Evolutionary conservation across 2,888 invertebrate species (phyloP).

Genomic region (Rotaria sp.): DNA sequence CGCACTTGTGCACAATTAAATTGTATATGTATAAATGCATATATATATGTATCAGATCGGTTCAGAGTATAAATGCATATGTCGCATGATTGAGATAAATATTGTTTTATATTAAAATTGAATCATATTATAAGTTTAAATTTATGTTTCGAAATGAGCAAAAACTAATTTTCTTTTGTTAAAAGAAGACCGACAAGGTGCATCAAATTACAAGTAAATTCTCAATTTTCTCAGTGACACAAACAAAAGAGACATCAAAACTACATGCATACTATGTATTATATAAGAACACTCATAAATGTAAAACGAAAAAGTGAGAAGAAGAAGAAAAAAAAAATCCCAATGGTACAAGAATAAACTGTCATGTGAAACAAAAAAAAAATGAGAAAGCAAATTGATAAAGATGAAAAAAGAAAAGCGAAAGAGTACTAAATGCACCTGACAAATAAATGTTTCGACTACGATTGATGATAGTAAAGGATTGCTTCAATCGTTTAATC

Average conservation of each 20-base stretch:
- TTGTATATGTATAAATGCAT: neutral
- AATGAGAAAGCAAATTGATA: neutral
- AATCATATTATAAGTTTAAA: neutral
- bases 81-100: neutral
- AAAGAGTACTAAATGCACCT: neutral
- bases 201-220: neutral
- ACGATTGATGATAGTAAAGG: neutral
- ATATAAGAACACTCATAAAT: neutral
- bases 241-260: neutral
- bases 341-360: neutral
- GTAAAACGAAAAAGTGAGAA: neutral
- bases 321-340: neutral
- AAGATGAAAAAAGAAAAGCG: neutral
- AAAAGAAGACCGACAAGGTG: neutral
- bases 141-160: neutral
- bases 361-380: neutral
- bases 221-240: neutral
- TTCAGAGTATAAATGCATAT: neutral
- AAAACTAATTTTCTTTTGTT: conserved; percentile 2
- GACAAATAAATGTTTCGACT: neutral
- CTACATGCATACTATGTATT: neutral
- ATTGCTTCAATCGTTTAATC: neutral
- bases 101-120: neutral
- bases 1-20: neutral
- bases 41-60: neutral